phyloP scores from a whole-genome alignment of 2,113 vertebrate species.

The Rhadina sibilatrix region DNA sequence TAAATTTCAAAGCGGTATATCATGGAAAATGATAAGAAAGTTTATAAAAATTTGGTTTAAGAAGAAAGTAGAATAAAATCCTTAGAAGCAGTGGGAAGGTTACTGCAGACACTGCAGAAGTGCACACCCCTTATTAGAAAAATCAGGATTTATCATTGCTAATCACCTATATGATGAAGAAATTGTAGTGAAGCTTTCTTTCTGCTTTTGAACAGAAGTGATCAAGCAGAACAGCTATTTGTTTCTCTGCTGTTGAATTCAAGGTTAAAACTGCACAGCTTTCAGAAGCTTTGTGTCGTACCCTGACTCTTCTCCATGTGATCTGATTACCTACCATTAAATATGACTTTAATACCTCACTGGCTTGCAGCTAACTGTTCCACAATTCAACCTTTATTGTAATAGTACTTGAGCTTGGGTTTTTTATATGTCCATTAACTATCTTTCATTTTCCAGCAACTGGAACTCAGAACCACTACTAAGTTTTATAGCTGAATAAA shows the following conservation, averaged over 20 bases:
- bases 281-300: neutral
- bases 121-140: neutral
- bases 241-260: neutral
- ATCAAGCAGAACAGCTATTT: neutral
- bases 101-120: neutral
- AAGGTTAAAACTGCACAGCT: neutral
- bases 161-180: neutral
- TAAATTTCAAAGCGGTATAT: neutral
- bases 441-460: neutral
- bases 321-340: constrained; percentile 15
- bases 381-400: neutral
- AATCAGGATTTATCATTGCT: neutral
- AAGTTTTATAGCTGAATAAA: neutral
- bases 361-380: neutral
- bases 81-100: neutral
- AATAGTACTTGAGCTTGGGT: neutral
- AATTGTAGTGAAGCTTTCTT: neutral
- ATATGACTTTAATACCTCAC: neutral
- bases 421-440: neutral
- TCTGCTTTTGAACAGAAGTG: neutral
- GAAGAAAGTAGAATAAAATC: neutral
- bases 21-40: neutral
- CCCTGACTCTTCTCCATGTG: neutral
- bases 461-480: neutral
- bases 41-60: neutral